These are phyloP conservation scores for Zaprionus ghesquierei DNA, from an alignment of 1,140 invertebrate species.

Conservation along the genomic window DNA sequence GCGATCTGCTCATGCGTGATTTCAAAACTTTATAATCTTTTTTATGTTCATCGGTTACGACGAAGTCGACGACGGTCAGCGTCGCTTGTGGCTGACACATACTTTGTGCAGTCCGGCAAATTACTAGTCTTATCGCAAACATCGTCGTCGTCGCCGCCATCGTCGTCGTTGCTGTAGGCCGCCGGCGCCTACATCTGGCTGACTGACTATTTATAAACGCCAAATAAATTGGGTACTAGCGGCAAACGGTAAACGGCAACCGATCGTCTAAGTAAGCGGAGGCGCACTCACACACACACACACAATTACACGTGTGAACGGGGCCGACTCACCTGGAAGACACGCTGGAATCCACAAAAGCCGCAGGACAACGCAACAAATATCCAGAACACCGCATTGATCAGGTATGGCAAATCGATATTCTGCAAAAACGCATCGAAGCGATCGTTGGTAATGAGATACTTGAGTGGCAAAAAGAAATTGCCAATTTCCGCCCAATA, in stretches of 20 bases:
- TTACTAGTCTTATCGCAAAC: neutral
- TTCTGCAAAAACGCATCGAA: slow-evolving; percentile 74
- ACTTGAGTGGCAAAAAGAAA: slow-evolving; percentile 77
- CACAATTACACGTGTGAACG: neutral
- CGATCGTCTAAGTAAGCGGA: neutral
- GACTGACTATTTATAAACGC: slow-evolving; percentile 67
- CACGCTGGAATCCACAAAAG: slow-evolving; percentile 67
- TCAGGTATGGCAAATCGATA: slow-evolving; percentile 76
- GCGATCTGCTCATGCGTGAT: neutral
- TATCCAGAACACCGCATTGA: slow-evolving; percentile 79
- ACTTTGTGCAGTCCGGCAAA: neutral
- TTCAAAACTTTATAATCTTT: slow-evolving; percentile 1
- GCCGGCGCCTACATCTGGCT: slow-evolving; percentile 36
- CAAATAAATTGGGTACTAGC: slow-evolving; percentile 40
- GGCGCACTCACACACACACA: neutral
- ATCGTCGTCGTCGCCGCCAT: neutral
- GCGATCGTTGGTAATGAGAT: slow-evolving; percentile 74
- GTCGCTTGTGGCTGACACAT: neutral
- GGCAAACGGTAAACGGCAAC: slow-evolving; percentile 25
- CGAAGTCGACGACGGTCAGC: neutral
- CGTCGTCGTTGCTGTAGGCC: neutral
- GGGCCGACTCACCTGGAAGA: slow-evolving; percentile 70
- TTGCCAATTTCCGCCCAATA: slow-evolving; percentile 78
- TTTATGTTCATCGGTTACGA: neutral
- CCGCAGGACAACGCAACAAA: slow-evolving; percentile 67